Conservation (phyloP, 2,888 invertebrate genomes). For the Tetheella fluctuosa region DNA sequence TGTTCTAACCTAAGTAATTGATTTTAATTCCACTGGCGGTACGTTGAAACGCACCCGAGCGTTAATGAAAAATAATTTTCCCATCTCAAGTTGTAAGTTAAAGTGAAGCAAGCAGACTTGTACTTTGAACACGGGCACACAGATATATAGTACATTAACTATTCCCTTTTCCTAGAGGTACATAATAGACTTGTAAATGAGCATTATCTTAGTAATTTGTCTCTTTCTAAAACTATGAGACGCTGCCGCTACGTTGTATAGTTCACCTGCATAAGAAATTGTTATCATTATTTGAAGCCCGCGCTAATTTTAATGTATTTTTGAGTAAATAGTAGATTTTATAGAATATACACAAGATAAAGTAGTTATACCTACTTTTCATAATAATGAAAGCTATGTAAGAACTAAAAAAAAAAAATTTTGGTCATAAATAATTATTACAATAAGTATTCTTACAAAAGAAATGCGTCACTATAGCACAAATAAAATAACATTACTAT, state of each 20-base stretch:
- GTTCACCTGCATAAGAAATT: neutral
- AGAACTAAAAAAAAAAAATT: too few species aligned
- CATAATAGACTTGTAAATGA: constrained; percentile 40
- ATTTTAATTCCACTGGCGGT: constrained; percentile 72
- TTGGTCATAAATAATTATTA: too few species aligned
- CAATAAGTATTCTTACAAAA: too few species aligned
- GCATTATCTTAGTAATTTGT: constrained; percentile 30
- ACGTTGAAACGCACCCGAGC: constrained; percentile 66
- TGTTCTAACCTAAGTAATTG: constrained; percentile 70
- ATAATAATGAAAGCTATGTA: too few species aligned
- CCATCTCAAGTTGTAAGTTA: constrained; percentile 66
- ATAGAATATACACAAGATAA: too few species aligned
- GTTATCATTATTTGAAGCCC: neutral
- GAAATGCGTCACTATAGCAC: too few species aligned
- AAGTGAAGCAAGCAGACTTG: constrained; percentile 46
- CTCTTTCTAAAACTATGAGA: constrained; percentile 22
- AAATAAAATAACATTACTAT: too few species aligned
- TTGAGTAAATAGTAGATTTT: too few species aligned
- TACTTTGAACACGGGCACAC: constrained; percentile 33
- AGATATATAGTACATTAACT: constrained; percentile 63
- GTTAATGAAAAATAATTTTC: constrained; percentile 79
- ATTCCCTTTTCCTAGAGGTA: constrained; percentile 42
- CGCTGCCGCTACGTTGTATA: constrained; percentile 19
- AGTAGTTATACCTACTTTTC: neutral
- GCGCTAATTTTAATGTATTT: neutral